Evolutionary conservation across 1,140 invertebrate genomes (phyloP), one percentile per base, ranked within the genome.

Genomic region (Macrobrachium rosenbergii): DNA sequence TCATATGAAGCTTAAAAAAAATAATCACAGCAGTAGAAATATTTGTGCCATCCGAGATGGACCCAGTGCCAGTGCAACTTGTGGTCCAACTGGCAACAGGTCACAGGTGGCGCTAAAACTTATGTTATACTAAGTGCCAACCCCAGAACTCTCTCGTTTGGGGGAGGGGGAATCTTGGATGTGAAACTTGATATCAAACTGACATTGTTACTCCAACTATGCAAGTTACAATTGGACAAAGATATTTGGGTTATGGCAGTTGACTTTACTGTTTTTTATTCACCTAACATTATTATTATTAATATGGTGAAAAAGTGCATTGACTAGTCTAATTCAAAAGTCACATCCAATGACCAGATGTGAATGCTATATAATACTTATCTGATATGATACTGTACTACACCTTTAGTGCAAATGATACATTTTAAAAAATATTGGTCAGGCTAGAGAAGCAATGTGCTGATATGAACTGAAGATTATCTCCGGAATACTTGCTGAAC

Each of bases 401-500:
- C 19, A 63, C 59, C 21, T 81, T 45, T 17, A 82, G 64, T 82
- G 45, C 62, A 73, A 80, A 80, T 28, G 37, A n/a, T 59, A 23
- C 60, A 60, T 62, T 80, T 23, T 62, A 28, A 12, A 80, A 80
- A 59, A 80, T 62, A 80, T 80, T 60, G 59, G 77, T 52, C 77
- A 59, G 58, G 45, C 77, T 80, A 64, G 43, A 23, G 83, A 85
- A 85, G 75, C 43, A n/a, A 79, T 37, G 52, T 52, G 17, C 37
- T 21, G 69, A 28, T 72, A n/a, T 43, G 14, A 60, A 73, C 43
- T 75, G n/a, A 87, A 59, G 63, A 75, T 72, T 64, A 81, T 82
- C 85, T 87, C 85, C 79, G 85, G 85, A 87, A 87, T 81, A 87
- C 85, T 87, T 87, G 85, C 85, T 64, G 72, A 82, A 80, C 85